Evolutionary conservation across 2,888 invertebrate genomes (phyloP).

Genomic region (Slavum lentiscoides): DNA sequence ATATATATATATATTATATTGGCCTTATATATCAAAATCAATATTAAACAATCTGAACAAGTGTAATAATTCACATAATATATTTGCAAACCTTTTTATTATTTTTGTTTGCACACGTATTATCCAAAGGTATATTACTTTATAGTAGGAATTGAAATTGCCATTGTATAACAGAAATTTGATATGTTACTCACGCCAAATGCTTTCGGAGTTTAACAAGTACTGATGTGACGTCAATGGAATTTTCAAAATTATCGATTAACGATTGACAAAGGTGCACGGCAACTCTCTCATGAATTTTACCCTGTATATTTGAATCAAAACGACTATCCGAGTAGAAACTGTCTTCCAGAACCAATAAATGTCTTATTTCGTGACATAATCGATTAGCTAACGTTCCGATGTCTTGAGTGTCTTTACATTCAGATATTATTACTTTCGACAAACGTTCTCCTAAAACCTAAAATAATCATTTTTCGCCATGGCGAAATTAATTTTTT

Average conservation of each 20-base stretch:
- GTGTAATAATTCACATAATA: no score
- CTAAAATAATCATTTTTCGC: slow-evolving; percentile 5
- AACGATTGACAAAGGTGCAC: slow-evolving; percentile 32
- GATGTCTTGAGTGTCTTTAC: not conserved
- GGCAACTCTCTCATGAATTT: slow-evolving; percentile 41
- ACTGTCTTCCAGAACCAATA: slow-evolving; percentile 45
- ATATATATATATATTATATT: not conserved
- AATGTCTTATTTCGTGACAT: slow-evolving; percentile 43
- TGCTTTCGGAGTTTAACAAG: slow-evolving; percentile 31
- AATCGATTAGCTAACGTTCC: slow-evolving; percentile 30
- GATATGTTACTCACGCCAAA: slow-evolving; percentile 28
- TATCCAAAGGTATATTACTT: no score
- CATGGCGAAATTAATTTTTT: not conserved
- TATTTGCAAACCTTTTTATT: no score
- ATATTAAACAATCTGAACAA: no score
- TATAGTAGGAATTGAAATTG: no score
- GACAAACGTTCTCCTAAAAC: slow-evolving; percentile 39
- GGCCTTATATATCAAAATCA: no score
- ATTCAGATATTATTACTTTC: slow-evolving; percentile 32
- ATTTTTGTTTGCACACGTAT: no score
- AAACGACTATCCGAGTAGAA: slow-evolving; percentile 50
- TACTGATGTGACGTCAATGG: not conserved
- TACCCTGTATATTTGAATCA: slow-evolving; percentile 43
- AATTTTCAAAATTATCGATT: slow-evolving; percentile 10
- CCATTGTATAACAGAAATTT: no score